Evolutionary conservation across 2,113 vertebrate genomes (phyloP), one percentile per base, ranked within the genome.

Genomic region (Trogon surrucura): DNA sequence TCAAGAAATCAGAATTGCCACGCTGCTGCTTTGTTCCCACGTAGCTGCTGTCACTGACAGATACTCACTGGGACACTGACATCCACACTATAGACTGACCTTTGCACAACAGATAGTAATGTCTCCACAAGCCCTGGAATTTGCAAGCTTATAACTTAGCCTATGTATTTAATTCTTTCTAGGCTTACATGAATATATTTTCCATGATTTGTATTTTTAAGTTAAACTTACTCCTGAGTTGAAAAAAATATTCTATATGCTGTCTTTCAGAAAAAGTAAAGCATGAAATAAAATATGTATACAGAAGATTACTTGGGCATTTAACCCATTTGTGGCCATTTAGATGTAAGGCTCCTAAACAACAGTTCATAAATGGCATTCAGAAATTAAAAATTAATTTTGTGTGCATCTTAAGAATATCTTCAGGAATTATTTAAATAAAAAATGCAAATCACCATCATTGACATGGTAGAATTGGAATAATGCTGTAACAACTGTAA

Each of bases 331-430:
- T 22, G 4, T 45, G 26, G 6, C 20, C 34, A 29, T 74, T 94
- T 25, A 80, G 41, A 48, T 70, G 13, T 11, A 53, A 75, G 47
- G 2, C 51, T 62, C 21, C 20, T 57, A 56, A 81, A 56, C 13
- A 85, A 25, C 8, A 54, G 27, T 30, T 83, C 62, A 36, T 10
- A 79, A 65, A 47, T 16, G 18, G 14, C n/a, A 79, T 64, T 90
- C 50, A 88, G 30, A 88, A 95, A 92, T 85, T 44, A 83, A 15
- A 45, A 94, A 62, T 72, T 79, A 95, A 79, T 92, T 82, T 85
- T 74, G 25, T 60, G 34, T 78, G 36, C 8, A 2, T 61, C 19
- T 88, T 75, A 66, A 79, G 11, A 78, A 67, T 11, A 30, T 64
- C 41, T 73, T 69, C 25, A 80, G 16, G 32, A 83, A 78, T 93